Conservation (phyloP, 2,888 invertebrate species). For the Zhengitettix transpicula region DNA sequence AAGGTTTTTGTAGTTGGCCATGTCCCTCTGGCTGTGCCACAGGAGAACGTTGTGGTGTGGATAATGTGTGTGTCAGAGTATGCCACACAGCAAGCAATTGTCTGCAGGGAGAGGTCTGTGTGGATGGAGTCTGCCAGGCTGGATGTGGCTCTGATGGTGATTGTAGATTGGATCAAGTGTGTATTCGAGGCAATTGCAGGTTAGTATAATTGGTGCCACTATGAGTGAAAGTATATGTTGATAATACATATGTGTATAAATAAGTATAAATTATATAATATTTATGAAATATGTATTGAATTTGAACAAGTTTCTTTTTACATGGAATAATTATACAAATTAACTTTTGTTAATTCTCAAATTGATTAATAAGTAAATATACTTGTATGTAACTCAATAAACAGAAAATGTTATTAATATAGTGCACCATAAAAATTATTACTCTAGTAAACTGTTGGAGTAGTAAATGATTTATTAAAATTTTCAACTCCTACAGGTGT, state of each 20-base stretch:
- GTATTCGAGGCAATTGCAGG: slow-evolving; percentile 52
- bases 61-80: slow-evolving; percentile 62
- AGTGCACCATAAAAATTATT: too few relatives aligned
- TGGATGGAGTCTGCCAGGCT: slow-evolving; percentile 60
- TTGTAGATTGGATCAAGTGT: slow-evolving; percentile 63
- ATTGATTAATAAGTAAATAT: too few relatives aligned
- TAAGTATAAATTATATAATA: too few relatives aligned
- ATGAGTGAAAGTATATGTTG: too few relatives aligned
- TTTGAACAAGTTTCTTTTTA: too few relatives aligned
- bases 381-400: too few relatives aligned
- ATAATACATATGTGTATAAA: too few relatives aligned
- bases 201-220: slow-evolving; percentile 13
- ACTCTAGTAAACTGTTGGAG: too few relatives aligned
- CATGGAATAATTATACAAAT: too few relatives aligned
- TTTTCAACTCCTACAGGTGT: slow-evolving; percentile 39
- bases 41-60: slow-evolving; percentile 67
- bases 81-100: slow-evolving; percentile 84
- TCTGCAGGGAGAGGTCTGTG: slow-evolving; percentile 74
- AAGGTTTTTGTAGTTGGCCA: slow-evolving; percentile 58
- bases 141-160: slow-evolving; percentile 72
- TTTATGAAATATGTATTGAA: neutral
- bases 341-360: too few relatives aligned
- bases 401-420: too few relatives aligned
- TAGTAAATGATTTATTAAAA: too few relatives aligned
- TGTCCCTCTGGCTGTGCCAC: slow-evolving; percentile 62